Evolutionary conservation across 1,140 invertebrate species (phyloP).

Genomic region (Penaeus indicus): DNA sequence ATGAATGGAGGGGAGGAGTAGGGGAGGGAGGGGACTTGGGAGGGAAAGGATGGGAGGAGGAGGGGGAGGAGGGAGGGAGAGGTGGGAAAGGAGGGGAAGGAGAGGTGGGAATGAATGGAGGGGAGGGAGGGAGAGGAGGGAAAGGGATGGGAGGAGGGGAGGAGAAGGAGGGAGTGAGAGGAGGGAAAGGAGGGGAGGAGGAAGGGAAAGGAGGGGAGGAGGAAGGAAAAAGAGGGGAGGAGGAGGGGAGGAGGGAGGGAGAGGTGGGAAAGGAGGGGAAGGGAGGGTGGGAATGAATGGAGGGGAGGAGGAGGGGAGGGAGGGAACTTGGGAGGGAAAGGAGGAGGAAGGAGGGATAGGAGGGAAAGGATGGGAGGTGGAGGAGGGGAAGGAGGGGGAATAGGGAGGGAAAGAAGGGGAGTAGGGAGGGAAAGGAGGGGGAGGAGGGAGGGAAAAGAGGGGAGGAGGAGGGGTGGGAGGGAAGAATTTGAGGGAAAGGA

Average conservation of each 20-base stretch:
- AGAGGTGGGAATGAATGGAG: not conserved
- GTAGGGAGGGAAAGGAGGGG: too few species aligned
- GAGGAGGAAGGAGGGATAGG: not conserved
- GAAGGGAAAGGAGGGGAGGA: not conserved
- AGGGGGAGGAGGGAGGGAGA: not conserved
- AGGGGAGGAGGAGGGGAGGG: not conserved
- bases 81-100: not conserved
- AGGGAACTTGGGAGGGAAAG: not conserved
- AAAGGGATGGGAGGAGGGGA: not conserved
- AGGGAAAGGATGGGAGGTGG: not conserved
- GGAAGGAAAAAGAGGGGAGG: not conserved
- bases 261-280: not conserved
- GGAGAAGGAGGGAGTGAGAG: not conserved
- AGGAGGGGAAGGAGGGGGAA: not conserved
- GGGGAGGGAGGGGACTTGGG: too few species aligned
- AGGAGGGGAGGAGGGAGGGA: not conserved
- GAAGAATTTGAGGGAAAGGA: too few species aligned
- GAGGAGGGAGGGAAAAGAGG: too few species aligned
- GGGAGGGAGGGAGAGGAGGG: not conserved
- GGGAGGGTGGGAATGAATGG: too few species aligned
- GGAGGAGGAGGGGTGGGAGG: too few species aligned
- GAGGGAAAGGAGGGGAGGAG: not conserved
- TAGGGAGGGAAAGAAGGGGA: too few species aligned
- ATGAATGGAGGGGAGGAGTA: not conserved
- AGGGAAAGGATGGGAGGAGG: not conserved